These are phyloP conservation scores for Brachyhypopomus occidentalis DNA, from an alignment of 2,113 vertebrate genomes.

Conservation along the genomic window DNA sequence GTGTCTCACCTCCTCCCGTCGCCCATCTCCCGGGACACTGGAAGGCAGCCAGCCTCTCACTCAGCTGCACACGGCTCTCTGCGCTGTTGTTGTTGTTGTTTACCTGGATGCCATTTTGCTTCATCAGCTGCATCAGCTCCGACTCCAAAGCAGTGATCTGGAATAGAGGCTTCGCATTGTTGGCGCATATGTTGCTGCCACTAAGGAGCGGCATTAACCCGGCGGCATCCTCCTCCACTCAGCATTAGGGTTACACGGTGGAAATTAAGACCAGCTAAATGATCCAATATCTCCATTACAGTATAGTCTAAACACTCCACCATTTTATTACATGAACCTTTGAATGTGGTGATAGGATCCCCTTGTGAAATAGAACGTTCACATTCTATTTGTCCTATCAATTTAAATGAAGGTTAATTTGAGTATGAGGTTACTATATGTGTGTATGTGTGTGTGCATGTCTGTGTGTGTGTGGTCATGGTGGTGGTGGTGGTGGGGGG, in stretches of 20 bases:
- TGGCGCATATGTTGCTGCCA: not conserved
- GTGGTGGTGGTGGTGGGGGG: constrained; percentile 33
- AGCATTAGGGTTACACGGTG: not conserved
- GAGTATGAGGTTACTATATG: not conserved
- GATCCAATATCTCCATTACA: not conserved
- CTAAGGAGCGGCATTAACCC: not conserved
- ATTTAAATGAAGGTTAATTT: not conserved
- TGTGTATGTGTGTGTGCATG: not conserved
- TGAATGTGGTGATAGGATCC: not conserved
- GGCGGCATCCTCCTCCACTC: not conserved
- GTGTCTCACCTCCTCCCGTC: constrained; percentile 79
- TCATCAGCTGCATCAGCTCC: constrained; percentile 91
- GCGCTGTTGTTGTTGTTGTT: constrained; percentile 96
- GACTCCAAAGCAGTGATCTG: constrained; percentile 91
- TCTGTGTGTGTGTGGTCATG: constrained; percentile 36
- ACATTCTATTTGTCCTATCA: no score
- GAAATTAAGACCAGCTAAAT: not conserved
- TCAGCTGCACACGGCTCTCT: constrained; percentile 74
- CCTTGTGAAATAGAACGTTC: not conserved
- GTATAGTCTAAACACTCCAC: not conserved
- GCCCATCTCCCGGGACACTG: constrained; percentile 73
- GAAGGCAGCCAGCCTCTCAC: constrained; percentile 63
- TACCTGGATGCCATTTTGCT: constrained; percentile 92
- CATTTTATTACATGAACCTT: not conserved
- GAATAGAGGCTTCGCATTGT: not conserved